Evolutionary conservation across 2,888 invertebrate genomes (phyloP).

Genomic region (Brachyptera risi): DNA sequence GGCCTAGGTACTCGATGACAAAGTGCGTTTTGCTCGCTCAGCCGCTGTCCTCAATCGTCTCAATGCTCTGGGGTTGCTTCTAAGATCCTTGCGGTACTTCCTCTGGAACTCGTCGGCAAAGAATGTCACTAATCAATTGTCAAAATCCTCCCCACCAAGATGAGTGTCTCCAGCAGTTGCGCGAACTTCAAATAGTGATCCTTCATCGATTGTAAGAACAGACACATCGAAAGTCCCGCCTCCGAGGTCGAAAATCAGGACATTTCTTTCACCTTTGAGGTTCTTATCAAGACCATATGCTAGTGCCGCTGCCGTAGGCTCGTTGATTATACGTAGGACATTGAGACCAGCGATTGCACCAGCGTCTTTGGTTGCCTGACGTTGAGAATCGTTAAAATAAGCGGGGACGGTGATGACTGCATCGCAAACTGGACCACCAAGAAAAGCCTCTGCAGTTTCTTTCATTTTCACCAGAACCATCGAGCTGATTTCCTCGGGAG

Average conservation of each 20-base stretch:
- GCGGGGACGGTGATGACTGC: constrained; percentile 89
- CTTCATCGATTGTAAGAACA: constrained; percentile 89
- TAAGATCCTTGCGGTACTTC: constrained; percentile 87
- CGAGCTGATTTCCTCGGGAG: constrained; percentile 87
- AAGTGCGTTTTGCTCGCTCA: constrained; percentile 79
- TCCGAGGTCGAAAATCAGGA: constrained; percentile 74
- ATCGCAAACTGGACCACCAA: constrained; percentile 66
- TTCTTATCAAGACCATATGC: constrained; percentile 78
- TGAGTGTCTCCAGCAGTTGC: constrained; percentile 94
- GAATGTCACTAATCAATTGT: constrained; percentile 86
- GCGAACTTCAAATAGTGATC: constrained; percentile 80
- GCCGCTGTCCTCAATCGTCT: constrained; percentile 90
- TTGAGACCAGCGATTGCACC: constrained; percentile 81
- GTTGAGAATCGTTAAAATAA: constrained; percentile 87
- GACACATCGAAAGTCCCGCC: constrained; percentile 96
- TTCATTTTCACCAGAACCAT: constrained; percentile 94
- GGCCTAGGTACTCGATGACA: constrained; percentile 84
- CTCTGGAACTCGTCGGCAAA: constrained; percentile 88
- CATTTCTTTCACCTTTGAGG: constrained; percentile 67
- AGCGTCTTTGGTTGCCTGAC: constrained; percentile 91
- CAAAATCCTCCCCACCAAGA: constrained; percentile 90
- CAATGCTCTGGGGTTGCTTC: constrained; percentile 82
- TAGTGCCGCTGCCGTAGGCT: constrained; percentile 84
- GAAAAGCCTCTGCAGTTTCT: constrained; percentile 83
- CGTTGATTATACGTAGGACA: constrained; percentile 84